These are phyloP conservation scores for Fregata magnificens DNA, from an alignment of 2,113 vertebrate species.

Conservation along the genomic window DNA sequence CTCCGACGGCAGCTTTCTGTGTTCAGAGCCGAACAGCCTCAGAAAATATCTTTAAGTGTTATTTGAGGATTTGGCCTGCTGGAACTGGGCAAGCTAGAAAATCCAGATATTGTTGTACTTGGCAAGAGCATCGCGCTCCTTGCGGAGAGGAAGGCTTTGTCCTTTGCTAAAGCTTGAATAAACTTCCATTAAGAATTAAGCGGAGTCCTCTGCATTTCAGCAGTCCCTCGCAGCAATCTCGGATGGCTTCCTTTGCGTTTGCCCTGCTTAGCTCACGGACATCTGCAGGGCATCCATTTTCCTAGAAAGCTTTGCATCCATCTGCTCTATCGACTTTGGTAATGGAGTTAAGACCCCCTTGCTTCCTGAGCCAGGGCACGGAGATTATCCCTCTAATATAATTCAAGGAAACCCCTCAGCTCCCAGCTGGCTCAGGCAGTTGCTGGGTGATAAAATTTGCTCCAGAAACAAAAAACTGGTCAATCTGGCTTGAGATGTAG, in stretches of 20 bases:
- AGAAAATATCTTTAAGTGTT: background rate
- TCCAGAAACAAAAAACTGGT: background rate
- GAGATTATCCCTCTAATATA: constrained; percentile 47
- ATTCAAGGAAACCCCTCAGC: constrained; percentile 36
- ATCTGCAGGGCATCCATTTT: constrained; percentile 11
- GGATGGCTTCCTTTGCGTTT: background rate
- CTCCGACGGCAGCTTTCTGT: background rate
- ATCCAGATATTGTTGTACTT: constrained; percentile 34
- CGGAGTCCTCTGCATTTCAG: background rate
- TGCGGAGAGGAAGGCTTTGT: background rate
- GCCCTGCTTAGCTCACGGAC: background rate
- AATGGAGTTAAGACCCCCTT: constrained; percentile 41
- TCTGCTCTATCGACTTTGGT: constrained; percentile 25
- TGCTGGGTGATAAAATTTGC: background rate
- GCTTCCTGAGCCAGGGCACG: background rate
- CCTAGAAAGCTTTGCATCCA: constrained; percentile 44
- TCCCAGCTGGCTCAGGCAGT: constrained; percentile 44
- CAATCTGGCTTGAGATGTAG: background rate
- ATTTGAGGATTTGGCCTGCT: constrained; percentile 32
- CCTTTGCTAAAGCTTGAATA: constrained; percentile 28
- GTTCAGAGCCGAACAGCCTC: background rate
- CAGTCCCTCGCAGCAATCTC: background rate
- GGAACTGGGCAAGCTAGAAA: background rate
- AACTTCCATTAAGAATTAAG: constrained; percentile 1
- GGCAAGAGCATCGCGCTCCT: background rate